Evolutionary conservation across 2,113 vertebrate genomes (phyloP).

Genomic region (Microtus ochrogaster): DNA sequence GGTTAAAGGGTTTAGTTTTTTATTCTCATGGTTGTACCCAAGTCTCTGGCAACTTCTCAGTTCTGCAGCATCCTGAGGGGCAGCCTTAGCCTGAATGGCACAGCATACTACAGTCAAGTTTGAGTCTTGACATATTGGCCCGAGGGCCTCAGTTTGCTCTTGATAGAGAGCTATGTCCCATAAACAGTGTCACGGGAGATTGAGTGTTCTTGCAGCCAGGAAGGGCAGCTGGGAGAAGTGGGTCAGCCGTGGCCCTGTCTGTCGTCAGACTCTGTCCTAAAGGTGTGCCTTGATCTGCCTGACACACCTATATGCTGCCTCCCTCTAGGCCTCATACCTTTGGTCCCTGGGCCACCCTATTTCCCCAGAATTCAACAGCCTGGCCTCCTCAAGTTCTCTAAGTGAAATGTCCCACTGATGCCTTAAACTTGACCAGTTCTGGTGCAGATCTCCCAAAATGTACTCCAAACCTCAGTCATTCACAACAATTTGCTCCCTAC

Average conservation of each 20-base stretch:
- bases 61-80: background rate
- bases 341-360: background rate
- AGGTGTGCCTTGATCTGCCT: background rate
- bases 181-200: background rate
- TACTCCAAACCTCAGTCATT: background rate
- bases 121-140: background rate
- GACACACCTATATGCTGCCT: background rate
- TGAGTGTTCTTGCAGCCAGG: background rate
- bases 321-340: background rate
- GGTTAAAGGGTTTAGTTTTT: background rate
- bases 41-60: background rate
- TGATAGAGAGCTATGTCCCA: slow-evolving; percentile 12
- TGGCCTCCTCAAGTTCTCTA: background rate
- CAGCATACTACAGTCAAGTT: background rate
- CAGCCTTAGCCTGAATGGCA: background rate
- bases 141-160: background rate
- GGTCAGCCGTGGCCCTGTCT: slow-evolving; percentile 15
- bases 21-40: background rate
- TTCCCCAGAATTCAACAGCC: background rate
- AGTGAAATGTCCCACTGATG: background rate
- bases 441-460: background rate
- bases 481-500: background rate
- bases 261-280: background rate
- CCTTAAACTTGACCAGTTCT: background rate
- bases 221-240: slow-evolving; percentile 29